Evolutionary conservation across 2,888 invertebrate species (phyloP), one percentile per base, ranked within the genome.

Genomic region (Thumatha senex): DNA sequence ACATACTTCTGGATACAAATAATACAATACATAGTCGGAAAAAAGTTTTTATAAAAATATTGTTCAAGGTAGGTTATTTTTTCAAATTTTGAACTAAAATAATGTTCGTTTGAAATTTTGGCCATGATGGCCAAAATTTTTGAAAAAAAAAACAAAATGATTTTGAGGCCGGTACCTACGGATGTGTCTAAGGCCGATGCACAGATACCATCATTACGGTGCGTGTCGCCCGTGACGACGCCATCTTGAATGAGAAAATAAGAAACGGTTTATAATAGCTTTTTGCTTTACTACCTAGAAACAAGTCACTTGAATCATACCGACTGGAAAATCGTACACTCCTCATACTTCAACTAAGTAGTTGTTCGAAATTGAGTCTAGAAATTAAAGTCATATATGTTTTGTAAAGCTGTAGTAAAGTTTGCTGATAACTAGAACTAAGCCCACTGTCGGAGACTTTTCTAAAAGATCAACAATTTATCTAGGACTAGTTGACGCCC

Each of bases 151-250:
- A 63, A 68, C 69, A 68, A 71, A 74, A 72, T 61, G 70, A 70
- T 70, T 69, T 65, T 52, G 48, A 46, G 43, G 46, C 41, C 58
- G 58, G 67, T 66, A 62, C 85, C 86, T 66, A 62, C 85, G 86
- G 86, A 86, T 86, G 88, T 83, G 67, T 69, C 67, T 86, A 87
- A 89, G 89, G 88, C 81, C 86, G 87, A 88, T 88, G 82, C 78
- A 48, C 76, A 89, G 89, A 90, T 89, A 62, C 72, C 51, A 51
- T 76, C 67, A 87, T 89, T 89, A 90, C 53, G 52, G 84, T 84
- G 89, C 80, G 76, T 88, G 89, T 89, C 89, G 69, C 79, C 89
- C 88, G 84, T 86, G 76, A 86, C 83, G 84, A 41, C 80, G 84
- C 86, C 88, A 88, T 88, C 74, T 89, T 87, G 80, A 54, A 80